Percentiles rank a stretch among this genome's conserved stretches.
Evolutionary conservation across 2,113 vertebrate genomes (phyloP).

Genomic region (Stictonetta naevosa): DNA sequence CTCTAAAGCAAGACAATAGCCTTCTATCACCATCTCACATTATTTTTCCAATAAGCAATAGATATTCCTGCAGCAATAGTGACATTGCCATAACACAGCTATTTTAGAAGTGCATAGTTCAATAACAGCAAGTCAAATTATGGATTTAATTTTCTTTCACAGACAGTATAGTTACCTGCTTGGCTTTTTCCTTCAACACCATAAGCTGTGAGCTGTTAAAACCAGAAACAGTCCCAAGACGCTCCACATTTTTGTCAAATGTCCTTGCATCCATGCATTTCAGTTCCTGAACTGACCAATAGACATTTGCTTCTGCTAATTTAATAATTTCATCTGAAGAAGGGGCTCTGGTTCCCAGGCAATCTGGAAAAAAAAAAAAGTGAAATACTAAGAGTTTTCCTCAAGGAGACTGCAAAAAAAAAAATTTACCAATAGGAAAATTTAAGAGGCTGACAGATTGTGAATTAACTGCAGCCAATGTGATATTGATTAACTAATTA

Average conservation of each 20-base stretch:
- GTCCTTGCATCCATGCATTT: slow-evolving; percentile 73
- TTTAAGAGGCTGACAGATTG: neutral
- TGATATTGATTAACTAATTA: neutral
- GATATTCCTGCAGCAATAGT: neutral
- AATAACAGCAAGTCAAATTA: slow-evolving; percentile 46
- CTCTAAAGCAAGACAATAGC: slow-evolving; percentile 16
- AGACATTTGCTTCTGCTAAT: slow-evolving; percentile 79
- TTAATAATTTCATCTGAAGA: slow-evolving; percentile 75
- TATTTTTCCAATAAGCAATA: slow-evolving; percentile 40
- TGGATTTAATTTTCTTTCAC: neutral
- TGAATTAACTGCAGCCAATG: neutral
- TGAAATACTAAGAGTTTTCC: neutral
- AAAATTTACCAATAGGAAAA: neutral
- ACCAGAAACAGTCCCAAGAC: slow-evolving; percentile 73
- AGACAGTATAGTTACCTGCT: slow-evolving; percentile 67
- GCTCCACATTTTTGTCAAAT: slow-evolving; percentile 76
- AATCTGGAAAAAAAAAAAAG: slow-evolving; percentile 65
- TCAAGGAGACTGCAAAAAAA: neutral
- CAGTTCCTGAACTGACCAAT: slow-evolving; percentile 77
- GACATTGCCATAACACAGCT: slow-evolving; percentile 29
- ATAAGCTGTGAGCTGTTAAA: slow-evolving; percentile 75
- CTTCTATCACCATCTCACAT: neutral
- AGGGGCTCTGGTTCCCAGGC: slow-evolving; percentile 61
- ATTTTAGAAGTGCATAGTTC: slow-evolving; percentile 41
- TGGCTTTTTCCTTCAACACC: slow-evolving; percentile 80